Evolutionary conservation across 2,113 vertebrate species (phyloP).

Genomic region (Sander vitreus): DNA sequence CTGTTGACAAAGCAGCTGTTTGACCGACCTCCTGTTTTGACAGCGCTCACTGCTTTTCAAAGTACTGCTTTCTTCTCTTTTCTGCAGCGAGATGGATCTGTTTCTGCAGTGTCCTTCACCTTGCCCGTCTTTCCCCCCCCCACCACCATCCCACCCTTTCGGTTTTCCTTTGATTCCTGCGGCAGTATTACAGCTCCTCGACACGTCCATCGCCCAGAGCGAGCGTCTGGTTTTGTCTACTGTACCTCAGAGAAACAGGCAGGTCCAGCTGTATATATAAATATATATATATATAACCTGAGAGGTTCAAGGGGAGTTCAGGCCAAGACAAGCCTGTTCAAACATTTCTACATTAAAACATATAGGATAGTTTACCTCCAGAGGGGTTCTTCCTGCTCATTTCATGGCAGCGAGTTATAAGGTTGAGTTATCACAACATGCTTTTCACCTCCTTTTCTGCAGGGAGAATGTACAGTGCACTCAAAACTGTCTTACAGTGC

Average conservation of each 20-base stretch:
- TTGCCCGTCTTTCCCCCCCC: slow-evolving; percentile 23
- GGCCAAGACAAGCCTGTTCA: slow-evolving; percentile 19
- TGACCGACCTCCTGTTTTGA: slow-evolving; percentile 56
- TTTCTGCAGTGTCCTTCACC: slow-evolving; percentile 63
- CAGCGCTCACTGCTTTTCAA: slow-evolving; percentile 53
- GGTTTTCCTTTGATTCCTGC: slow-evolving; percentile 58
- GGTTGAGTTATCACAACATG: not conserved
- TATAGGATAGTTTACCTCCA: slow-evolving; percentile 39
- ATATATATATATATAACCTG: slow-evolving; percentile 61
- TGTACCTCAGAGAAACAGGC: slow-evolving; percentile 25
- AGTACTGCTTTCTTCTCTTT: not conserved
- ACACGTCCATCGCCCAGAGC: slow-evolving; percentile 60
- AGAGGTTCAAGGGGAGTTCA: slow-evolving; percentile 60
- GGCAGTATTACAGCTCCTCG: slow-evolving; percentile 30
- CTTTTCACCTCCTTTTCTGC: not conserved
- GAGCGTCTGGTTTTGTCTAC: slow-evolving; percentile 50
- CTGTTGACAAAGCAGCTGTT: slow-evolving; percentile 62
- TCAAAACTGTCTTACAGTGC: too few relatives aligned
- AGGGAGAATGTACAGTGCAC: not conserved
- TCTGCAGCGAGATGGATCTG: slow-evolving; percentile 5
- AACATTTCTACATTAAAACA: slow-evolving; percentile 44
- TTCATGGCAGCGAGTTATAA: not conserved
- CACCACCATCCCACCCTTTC: not conserved
- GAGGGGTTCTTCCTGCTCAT: slow-evolving; percentile 25
- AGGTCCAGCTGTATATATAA: slow-evolving; percentile 47